Conservation (phyloP, 2,113 vertebrate species). For the Oncorhynchus keta region DNA sequence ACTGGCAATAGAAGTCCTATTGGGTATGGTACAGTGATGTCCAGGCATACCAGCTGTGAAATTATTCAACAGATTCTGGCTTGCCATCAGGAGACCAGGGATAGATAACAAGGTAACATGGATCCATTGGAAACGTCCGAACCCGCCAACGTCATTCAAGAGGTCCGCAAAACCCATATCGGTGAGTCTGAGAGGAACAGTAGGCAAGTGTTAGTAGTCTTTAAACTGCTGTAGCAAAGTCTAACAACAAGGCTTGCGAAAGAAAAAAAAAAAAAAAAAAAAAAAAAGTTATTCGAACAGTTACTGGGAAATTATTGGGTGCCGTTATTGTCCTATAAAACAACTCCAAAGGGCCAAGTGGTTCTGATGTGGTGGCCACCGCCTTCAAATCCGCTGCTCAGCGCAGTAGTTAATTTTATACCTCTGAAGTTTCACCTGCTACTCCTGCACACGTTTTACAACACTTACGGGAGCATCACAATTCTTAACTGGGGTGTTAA, state of each 20-base stretch:
- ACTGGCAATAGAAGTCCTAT: not conserved
- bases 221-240: not conserved
- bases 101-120: slow-evolving; percentile 74
- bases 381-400: not conserved
- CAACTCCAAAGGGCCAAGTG: not conserved
- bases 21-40: slow-evolving; percentile 69
- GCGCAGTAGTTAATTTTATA: not conserved
- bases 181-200: not conserved
- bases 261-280: no score
- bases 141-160: slow-evolving; percentile 54
- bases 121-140: slow-evolving; percentile 78
- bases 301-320: no score
- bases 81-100: slow-evolving; percentile 77
- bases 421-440: not conserved
- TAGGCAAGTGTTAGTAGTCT: not conserved
- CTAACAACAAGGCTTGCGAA: not conserved
- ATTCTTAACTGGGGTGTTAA: not conserved
- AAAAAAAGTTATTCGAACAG: no score
- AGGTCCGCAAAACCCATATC: slow-evolving; percentile 10
- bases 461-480: not conserved
- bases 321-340: no score
- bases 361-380: not conserved
- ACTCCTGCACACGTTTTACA: not conserved
- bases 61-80: slow-evolving; percentile 84
- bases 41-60: slow-evolving; percentile 72